Evolutionary conservation across 2,113 vertebrate species (phyloP), one percentile per base, ranked within the genome.

Genomic region (Willisornis vidua): DNA sequence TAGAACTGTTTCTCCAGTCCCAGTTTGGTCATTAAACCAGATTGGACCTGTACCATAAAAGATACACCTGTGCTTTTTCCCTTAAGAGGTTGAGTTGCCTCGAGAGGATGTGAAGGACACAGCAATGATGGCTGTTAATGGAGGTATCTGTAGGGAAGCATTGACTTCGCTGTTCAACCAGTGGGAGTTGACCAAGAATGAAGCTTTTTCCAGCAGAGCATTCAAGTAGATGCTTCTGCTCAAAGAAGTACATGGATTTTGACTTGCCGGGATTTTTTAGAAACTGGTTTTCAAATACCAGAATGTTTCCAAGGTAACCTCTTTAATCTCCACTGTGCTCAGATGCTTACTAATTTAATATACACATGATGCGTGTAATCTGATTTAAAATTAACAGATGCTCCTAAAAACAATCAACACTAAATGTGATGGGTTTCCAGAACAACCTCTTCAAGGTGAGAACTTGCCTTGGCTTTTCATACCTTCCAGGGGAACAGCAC

Each of bases 261-360:
- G 25, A 79, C 23, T 65, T 87, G 22, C 15, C 1, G 2, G 49
- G 16, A 0, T n/a, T 41, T 68, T 88, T 74, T 85, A 81, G 73
- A 84, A 95, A 61, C 66, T 54, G 45, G 5, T 83, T 89, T 93
- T 92, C 65, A 75, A 81, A 70, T 67, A 86, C 6, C 41, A 58
- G 66, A 72, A 84, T 93, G 75, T 90, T 91, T 92, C 85, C 85
- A 85, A 86, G 90, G 90, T 89, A 97, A 84, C 90, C 65, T 80
- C 61, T 83, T 93, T 72, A 85, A 75, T 93, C 49, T 68, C 61
- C 29, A 41, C n/a, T 84, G 10, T 65, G 63, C 84, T 93, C 45
- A 84, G 63, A 67, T 89, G 52, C 62, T 92, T 41, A 29, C 57
- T 92, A 80, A 39, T 74, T 96, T 85, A 94, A 84, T 86, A 72